Base-by-base conservation (phyloP, 2,113 vertebrate genomes). In the Colius striatus region DNA sequence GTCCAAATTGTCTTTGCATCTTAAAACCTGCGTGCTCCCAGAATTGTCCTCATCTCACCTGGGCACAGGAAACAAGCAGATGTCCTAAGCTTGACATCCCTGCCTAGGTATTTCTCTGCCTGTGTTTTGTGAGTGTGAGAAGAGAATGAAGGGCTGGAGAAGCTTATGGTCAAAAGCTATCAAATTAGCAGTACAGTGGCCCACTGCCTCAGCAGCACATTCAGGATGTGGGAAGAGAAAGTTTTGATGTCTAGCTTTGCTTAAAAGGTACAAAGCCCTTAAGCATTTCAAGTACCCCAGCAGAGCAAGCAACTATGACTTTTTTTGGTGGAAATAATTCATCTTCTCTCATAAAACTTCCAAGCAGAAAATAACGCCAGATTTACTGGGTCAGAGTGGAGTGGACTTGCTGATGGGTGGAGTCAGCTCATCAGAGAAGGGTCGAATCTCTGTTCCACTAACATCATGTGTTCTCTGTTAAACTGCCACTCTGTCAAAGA, bases 151-250 rank as follows among this genome's bases (percentile, higher is more conserved):
- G 29, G 9, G 1, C 2, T 53, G 50, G 67, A 72, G 50, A 89
- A 92, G 23, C 25, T 61, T 43, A 10, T 11, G 22, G 61, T 70
- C 41, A 54, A 36, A 81, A 70, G 38, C 54, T 68, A 20, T 30
- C 2, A 0, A 74, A 58, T 16, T 16, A 66, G 6, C 20, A 54
- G 16, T 20, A 16, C 19, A 13, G 13, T 0, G 4, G 8, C 16
- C 47, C 1, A 5, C 10, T 68, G 50, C 19, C 18, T 11, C 57
- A 9, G 18, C 23, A 2, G 3, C 34, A 47, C 3, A 0, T 73
- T 47, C 34, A 27, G 60, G 13, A 41, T 58, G 12, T 50, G 21
- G 10, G 14, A 16, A 66, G 38, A 54, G 38, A 62, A 48, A 62
- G 11, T 7, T 50, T 50, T 81, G 14, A 32, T 70, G 38, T 7